These are phyloP conservation scores for Sebastes oblongus DNA, from an alignment of 2,797 vertebrate species.

Conservation along the genomic window DNA sequence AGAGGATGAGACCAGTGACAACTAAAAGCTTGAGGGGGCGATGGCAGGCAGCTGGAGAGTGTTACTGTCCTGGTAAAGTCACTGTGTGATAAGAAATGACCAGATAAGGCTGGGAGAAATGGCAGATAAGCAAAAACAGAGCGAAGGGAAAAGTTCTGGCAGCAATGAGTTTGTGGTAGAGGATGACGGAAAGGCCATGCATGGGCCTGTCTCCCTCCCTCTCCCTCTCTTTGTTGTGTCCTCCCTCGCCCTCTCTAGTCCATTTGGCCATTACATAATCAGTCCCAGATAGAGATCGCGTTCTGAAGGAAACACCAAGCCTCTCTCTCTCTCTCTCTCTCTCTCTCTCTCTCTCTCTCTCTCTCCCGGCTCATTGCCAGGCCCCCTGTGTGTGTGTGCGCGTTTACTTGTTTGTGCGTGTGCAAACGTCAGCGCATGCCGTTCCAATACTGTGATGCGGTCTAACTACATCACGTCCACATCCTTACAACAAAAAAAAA, in stretches of 20 bases:
- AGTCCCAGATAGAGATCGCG: conserved; percentile 52
- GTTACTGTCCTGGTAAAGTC: conserved; percentile 1
- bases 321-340: background rate
- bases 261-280: conserved; percentile 70
- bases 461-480: conserved; percentile 27
- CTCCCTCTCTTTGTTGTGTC: conserved; percentile 11
- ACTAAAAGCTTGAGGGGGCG: background rate
- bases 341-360: conserved; percentile 5
- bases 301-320: conserved; percentile 59
- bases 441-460: conserved; percentile 46
- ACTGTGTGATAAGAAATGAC: conserved; percentile 21
- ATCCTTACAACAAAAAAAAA: background rate
- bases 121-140: conserved; percentile 28
- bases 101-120: conserved; percentile 18
- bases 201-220: background rate
- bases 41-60: conserved; percentile 9
- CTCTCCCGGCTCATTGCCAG: conserved; percentile 29
- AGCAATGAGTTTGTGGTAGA: background rate
- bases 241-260: conserved; percentile 47
- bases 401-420: conserved; percentile 20
- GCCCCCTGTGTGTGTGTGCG: conserved; percentile 13
- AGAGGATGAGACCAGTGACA: background rate
- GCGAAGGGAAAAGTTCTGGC: conserved; percentile 8
- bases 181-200: conserved; percentile 39
- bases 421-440: conserved; percentile 45